These are phyloP conservation scores for Dasypolia templi DNA, from an alignment of 2,888 invertebrate genomes.

Conservation along the genomic window DNA sequence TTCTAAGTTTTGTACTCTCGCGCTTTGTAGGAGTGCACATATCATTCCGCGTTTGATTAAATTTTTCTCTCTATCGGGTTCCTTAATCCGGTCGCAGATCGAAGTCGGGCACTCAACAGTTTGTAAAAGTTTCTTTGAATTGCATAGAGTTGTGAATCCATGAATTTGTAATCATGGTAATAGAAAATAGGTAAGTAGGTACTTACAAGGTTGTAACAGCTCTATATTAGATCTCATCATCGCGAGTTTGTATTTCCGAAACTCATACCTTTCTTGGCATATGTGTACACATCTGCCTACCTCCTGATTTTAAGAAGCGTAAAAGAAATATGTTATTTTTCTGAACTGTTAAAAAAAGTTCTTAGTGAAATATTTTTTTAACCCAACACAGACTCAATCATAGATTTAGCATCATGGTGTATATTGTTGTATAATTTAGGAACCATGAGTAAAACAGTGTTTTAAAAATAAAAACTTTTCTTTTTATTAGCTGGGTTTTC, in stretches of 20 bases:
- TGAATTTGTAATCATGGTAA: not conserved
- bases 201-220: not conserved
- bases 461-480: conserved; percentile 68
- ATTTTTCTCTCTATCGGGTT: too few relatives aligned
- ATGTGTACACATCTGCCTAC: not conserved
- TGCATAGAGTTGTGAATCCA: not conserved
- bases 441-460: conserved; percentile 68
- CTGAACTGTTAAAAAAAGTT: not conserved
- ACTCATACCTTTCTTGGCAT: not conserved
- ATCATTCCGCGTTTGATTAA: too few relatives aligned
- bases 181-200: not conserved
- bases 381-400: conserved; percentile 41
- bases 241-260: not conserved
- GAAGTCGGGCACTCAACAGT: not conserved
- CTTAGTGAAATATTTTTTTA: conserved; percentile 35
- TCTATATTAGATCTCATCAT: not conserved
- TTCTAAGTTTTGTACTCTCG: too few relatives aligned
- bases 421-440: conserved; percentile 68
- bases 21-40: too few relatives aligned
- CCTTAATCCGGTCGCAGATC: too few relatives aligned
- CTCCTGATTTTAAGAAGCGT: not conserved
- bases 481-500: conserved; percentile 46
- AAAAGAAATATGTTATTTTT: not conserved
- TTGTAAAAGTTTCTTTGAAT: not conserved
- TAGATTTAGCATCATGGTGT: conserved; percentile 65